Conservation (phyloP, 2,797 vertebrate genomes). For the Clarias fuscus region DNA sequence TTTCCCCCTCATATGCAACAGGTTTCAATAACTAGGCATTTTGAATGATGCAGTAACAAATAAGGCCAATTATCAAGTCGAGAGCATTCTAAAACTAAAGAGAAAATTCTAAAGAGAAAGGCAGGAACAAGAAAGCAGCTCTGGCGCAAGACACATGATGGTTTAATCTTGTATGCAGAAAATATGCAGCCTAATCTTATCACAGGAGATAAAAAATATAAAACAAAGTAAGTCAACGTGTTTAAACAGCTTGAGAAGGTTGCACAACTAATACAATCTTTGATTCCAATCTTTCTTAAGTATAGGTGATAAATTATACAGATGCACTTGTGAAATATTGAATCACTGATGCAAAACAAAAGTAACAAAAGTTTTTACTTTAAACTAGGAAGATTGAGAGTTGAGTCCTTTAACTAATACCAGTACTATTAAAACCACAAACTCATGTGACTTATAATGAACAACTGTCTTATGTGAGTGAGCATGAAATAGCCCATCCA, state of each 20-base stretch:
- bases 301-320: slow-evolving; percentile 8
- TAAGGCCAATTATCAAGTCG: slow-evolving; percentile 21
- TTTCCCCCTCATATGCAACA: neutral
- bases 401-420: neutral
- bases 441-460: neutral
- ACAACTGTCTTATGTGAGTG: neutral
- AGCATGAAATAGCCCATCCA: neutral
- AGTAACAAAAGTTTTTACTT: neutral
- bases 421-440: neutral
- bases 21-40: neutral
- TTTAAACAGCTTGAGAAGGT: slow-evolving; percentile 43
- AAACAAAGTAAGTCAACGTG: slow-evolving; percentile 50
- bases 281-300: slow-evolving; percentile 35
- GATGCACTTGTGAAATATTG: neutral
- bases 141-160: slow-evolving; percentile 42
- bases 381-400: too few species aligned
- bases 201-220: slow-evolving; percentile 49
- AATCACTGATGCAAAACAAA: neutral
- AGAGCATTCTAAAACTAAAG: neutral
- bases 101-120: neutral
- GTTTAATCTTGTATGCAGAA: too few species aligned
- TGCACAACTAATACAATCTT: slow-evolving; percentile 35
- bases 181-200: slow-evolving; percentile 57
- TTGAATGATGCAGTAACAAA: slow-evolving; percentile 23
- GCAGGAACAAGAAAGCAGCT: slow-evolving; percentile 34